phyloP scores from a whole-genome alignment of 2,113 vertebrate genomes.

The Semnornis frantzii region DNA sequence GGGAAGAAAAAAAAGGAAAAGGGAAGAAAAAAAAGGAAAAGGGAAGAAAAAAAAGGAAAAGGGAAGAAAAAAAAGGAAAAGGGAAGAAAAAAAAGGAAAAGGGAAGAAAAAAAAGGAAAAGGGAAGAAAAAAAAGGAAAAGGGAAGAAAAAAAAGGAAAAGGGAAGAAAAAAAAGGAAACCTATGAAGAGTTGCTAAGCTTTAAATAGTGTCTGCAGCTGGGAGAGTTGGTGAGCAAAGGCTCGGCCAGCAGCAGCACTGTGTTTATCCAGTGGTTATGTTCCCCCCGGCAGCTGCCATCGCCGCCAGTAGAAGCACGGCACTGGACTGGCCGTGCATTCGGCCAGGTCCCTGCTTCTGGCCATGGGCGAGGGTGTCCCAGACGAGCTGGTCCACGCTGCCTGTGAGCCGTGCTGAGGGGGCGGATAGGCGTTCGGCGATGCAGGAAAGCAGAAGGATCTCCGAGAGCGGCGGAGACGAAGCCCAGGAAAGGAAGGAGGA shows the following conservation, averaged over 20 bases:
- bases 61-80: too few species aligned
- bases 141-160: too few species aligned
- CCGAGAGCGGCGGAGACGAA: neutral
- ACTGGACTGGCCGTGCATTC: neutral
- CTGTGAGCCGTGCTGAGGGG: neutral
- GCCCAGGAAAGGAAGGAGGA: neutral
- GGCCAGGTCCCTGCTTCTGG: neutral
- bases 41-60: too few species aligned
- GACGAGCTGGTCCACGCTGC: neutral
- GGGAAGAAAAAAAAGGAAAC: too few species aligned
- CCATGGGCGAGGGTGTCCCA: fast-evolving
- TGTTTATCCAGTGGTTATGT: neutral
- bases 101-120: too few species aligned
- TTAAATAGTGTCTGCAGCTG: neutral
- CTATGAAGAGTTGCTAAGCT: neutral
- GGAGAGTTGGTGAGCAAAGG: neutral
- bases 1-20: too few species aligned
- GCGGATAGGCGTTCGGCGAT: neutral
- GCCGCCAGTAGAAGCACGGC: neutral
- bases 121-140: too few species aligned
- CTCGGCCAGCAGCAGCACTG: neutral
- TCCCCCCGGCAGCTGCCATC: conserved; percentile 1
- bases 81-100: too few species aligned
- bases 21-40: too few species aligned
- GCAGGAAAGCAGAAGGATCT: neutral